These are phyloP conservation scores for Chromobotia macracanthus DNA, from an alignment of 2,797 vertebrate genomes.

Conservation along the genomic window DNA sequence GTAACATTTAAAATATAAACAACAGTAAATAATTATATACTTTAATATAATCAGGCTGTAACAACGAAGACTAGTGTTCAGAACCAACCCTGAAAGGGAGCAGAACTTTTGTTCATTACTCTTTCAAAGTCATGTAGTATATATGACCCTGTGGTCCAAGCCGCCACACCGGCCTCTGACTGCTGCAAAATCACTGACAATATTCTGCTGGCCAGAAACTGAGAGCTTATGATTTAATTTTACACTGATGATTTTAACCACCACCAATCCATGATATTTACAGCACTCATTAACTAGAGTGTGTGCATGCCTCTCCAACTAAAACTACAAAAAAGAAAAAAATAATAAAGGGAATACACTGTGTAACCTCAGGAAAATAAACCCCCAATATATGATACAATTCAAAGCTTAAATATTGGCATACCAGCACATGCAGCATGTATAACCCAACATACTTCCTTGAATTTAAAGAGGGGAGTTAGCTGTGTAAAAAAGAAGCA, in stretches of 20 bases:
- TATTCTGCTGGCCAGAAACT: constrained; percentile 58
- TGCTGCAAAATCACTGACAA: constrained; percentile 55
- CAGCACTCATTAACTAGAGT: constrained; percentile 75
- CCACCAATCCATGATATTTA: constrained; percentile 85
- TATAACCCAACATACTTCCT: constrained; percentile 62
- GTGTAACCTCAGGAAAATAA: constrained; percentile 71
- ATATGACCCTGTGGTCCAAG: constrained; percentile 8
- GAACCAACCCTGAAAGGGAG: constrained; percentile 51
- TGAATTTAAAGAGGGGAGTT: constrained; percentile 55
- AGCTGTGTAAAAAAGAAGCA: constrained; percentile 54
- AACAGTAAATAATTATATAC: constrained; percentile 64
- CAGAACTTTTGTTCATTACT: constrained; percentile 3
- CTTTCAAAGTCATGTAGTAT: constrained; percentile 20
- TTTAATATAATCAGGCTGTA: constrained; percentile 64
- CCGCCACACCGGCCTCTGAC: constrained; percentile 47
- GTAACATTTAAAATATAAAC: constrained; percentile 58
- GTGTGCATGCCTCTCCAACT: constrained; percentile 70
- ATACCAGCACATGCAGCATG: constrained; percentile 70
- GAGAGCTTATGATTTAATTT: constrained; percentile 71
- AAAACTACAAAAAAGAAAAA: constrained; percentile 65
- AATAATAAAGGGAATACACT: constrained; percentile 48
- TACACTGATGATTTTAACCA: constrained; percentile 82
- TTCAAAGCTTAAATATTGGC: constrained; percentile 72
- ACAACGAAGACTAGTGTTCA: constrained; percentile 48
- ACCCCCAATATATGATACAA: constrained; percentile 80